phyloP scores from a whole-genome alignment of 2,888 invertebrate species.

The Trissolcus japonicus region DNA sequence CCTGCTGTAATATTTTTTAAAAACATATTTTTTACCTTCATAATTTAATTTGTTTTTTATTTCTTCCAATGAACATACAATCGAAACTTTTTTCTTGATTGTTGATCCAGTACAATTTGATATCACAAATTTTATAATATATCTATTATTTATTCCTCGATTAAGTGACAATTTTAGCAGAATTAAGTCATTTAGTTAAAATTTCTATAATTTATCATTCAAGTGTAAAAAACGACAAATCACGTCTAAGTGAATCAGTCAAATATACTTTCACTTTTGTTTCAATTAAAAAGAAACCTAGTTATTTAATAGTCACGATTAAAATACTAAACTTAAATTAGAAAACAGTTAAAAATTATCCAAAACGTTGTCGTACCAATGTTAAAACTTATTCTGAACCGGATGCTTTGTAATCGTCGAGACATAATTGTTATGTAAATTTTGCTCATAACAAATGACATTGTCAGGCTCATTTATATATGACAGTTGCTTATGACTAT shows the following conservation, averaged over 20 bases:
- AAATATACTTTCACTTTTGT: neutral
- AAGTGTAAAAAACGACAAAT: neutral
- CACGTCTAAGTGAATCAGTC: neutral
- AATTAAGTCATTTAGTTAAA: too few relatives aligned
- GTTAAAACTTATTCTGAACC: constrained; percentile 12
- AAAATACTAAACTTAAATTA: neutral
- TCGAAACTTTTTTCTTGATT: too few relatives aligned
- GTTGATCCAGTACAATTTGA: too few relatives aligned
- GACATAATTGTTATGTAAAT: constrained; percentile 57
- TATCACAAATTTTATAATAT: too few relatives aligned
- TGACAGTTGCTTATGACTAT: constrained; percentile 23
- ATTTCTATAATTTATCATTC: too few relatives aligned
- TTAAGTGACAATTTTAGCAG: too few relatives aligned
- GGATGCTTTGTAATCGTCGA: constrained; percentile 60
- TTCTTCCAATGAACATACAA: too few relatives aligned
- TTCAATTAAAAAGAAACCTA: neutral
- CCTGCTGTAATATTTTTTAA: neutral
- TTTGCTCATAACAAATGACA: constrained; percentile 44
- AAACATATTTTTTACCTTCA: neutral
- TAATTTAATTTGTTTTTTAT: too few relatives aligned
- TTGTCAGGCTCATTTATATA: constrained; percentile 14
- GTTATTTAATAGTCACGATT: neutral
- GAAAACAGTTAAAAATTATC: neutral
- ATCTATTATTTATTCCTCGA: too few relatives aligned
- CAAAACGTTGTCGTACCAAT: neutral